Evolutionary conservation across 1,140 invertebrate genomes (phyloP).

Genomic region (Hypothenemus hampei): DNA sequence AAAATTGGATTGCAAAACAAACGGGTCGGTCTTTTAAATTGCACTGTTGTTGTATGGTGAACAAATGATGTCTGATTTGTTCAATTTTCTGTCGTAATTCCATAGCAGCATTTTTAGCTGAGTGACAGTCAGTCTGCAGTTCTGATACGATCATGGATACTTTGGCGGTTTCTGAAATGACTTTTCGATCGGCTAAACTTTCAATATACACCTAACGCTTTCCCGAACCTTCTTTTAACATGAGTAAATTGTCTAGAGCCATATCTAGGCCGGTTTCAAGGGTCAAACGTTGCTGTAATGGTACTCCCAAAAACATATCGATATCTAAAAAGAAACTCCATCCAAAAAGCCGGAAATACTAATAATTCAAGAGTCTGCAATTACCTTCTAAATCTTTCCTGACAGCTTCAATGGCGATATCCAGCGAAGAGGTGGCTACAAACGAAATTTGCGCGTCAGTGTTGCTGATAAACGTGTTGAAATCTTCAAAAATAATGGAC

Average conservation of each 20-base stretch:
- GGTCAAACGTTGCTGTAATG: conserved; percentile 58
- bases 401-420: conserved; percentile 55
- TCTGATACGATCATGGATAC: neutral
- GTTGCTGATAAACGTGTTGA: conserved; percentile 55
- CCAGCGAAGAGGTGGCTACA: conserved; percentile 55
- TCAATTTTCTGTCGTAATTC: conserved; percentile 35
- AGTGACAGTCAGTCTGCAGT: neutral
- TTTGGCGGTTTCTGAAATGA: neutral
- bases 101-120: conserved; percentile 24
- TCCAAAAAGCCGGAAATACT: conserved; percentile 23
- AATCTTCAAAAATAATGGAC: conserved; percentile 54
- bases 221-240: too few relatives aligned
- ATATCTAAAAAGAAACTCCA: conserved; percentile 9
- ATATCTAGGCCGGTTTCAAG: conserved; percentile 62
- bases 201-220: too few relatives aligned
- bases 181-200: neutral
- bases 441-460: conserved; percentile 56
- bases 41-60: conserved; percentile 55
- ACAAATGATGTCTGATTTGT: conserved; percentile 56
- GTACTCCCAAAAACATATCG: conserved; percentile 50
- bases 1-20: conserved; percentile 61
- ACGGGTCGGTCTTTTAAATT: conserved; percentile 54
- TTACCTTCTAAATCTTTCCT: conserved; percentile 59
- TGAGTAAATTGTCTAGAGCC: conserved; percentile 55
- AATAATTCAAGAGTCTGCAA: neutral